phyloP scores from a whole-genome alignment of 2,113 vertebrate genomes.

The Variabilichromis moorii region DNA sequence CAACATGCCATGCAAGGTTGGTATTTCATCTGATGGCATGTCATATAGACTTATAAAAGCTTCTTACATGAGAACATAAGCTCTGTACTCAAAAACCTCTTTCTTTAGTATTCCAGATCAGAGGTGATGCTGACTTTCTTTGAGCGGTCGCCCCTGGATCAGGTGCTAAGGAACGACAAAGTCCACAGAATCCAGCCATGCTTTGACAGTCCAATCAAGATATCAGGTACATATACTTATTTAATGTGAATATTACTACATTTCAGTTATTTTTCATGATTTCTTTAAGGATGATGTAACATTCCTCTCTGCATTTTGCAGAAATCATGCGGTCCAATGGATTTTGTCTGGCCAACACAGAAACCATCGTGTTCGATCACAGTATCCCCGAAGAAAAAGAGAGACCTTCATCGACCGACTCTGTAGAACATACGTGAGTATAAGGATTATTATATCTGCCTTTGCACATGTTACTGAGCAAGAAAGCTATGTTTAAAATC shows the following conservation, averaged over 20 bases:
- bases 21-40: background rate
- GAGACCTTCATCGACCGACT: constrained; percentile 80
- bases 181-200: constrained; percentile 92
- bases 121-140: constrained; percentile 97
- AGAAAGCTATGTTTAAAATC: background rate
- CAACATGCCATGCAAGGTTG: constrained; percentile 90
- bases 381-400: constrained; percentile 83
- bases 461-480: background rate
- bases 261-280: background rate
- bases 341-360: constrained; percentile 96
- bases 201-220: constrained; percentile 90
- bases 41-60: background rate
- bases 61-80: background rate
- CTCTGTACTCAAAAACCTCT: background rate
- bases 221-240: constrained; percentile 77
- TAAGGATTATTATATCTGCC: background rate
- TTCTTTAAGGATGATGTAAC: background rate
- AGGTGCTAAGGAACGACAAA: constrained; percentile 91
- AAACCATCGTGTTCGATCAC: constrained; percentile 93
- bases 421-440: constrained; percentile 83
- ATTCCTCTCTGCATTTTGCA: constrained; percentile 38
- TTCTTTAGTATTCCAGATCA: constrained; percentile 86
- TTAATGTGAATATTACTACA: background rate
- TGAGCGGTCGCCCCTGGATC: constrained; percentile 92
- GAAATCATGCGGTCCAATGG: constrained; percentile 98